A percentile compares a stretch with the other conserved stretches of the same genome.
These are phyloP conservation scores for Gallirallus australis DNA, from an alignment of 2,797 vertebrate genomes.

Conservation along the genomic window DNA sequence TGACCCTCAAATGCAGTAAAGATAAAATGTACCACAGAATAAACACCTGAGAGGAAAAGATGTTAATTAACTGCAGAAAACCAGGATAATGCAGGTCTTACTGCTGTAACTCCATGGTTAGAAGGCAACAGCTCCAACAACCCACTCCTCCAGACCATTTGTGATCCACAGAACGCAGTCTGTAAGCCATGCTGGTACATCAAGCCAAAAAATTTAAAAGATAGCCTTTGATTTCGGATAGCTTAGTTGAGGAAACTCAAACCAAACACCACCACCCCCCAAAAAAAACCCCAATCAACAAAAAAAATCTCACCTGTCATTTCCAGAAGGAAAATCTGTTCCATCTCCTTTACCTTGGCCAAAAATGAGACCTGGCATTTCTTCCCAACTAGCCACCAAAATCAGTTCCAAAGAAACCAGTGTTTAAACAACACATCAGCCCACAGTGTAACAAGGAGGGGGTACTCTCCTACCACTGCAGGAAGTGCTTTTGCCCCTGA, in stretches of 20 bases:
- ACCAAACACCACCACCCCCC: accelerated
- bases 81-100: accelerated
- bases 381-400: neutral
- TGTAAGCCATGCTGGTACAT: neutral
- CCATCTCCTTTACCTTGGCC: neutral
- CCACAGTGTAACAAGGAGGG: accelerated
- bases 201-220: neutral
- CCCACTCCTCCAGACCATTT: neutral
- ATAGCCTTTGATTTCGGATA: neutral
- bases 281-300: neutral
- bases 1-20: neutral
- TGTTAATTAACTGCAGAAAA: neutral
- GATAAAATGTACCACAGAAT: neutral
- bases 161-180: accelerated
- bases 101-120: accelerated
- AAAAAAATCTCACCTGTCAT: neutral
- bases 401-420: accelerated
- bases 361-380: neutral
- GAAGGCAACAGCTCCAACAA: neutral
- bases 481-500: neutral
- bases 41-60: neutral
- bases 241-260: neutral
- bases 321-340: neutral
- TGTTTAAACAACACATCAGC: neutral
- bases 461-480: accelerated